phyloP scores from a whole-genome alignment of 2,113 vertebrate species.

The Macrotus californicus region DNA sequence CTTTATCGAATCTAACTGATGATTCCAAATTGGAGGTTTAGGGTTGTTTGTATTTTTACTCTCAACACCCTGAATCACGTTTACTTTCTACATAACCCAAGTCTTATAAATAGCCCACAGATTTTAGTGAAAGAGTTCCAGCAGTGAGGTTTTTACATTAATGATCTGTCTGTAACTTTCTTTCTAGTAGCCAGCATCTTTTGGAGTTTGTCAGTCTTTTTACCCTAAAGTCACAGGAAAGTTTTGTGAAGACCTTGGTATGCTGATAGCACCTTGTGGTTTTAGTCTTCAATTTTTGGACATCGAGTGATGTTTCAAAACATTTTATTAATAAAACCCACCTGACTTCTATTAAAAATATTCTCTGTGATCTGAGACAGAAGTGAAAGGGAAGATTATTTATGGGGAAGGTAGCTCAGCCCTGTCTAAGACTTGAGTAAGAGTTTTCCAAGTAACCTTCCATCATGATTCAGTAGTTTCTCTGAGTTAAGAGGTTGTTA shows the following conservation, averaged over 20 bases:
- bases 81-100: neutral
- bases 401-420: neutral
- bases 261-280: neutral
- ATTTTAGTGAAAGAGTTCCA: neutral
- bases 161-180: neutral
- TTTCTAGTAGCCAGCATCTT: neutral
- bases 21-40: constrained; percentile 29
- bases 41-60: constrained; percentile 33
- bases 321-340: neutral
- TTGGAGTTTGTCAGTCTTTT: neutral
- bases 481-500: neutral
- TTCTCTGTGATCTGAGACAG: neutral
- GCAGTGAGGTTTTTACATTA: neutral
- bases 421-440: neutral
- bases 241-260: neutral
- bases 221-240: neutral
- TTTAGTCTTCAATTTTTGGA: neutral
- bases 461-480: constrained; percentile 17
- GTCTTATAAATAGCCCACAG: neutral
- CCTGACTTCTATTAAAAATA: neutral
- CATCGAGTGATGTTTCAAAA: neutral
- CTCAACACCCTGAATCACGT: neutral
- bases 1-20: constrained; percentile 14
- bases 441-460: constrained; percentile 12
- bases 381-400: constrained; percentile 2